phyloP scores from a whole-genome alignment of 2,888 invertebrate species.

The Romanomermis culicivorax region DNA sequence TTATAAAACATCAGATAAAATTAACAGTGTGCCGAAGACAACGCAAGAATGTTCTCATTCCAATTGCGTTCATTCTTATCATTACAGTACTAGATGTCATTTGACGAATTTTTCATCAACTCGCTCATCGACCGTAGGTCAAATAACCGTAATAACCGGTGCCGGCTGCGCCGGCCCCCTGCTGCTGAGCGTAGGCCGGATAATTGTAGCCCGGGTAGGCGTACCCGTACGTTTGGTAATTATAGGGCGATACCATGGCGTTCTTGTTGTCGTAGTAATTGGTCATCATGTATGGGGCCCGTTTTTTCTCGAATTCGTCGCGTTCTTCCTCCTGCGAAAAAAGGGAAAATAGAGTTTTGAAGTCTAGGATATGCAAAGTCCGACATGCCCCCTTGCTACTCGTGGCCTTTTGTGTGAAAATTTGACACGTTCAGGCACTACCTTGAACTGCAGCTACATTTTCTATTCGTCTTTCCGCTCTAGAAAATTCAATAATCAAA shows the following conservation, averaged over 20 bases:
- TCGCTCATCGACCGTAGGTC: constrained; percentile 18
- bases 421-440: not conserved
- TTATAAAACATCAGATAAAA: too few species aligned
- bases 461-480: too few species aligned
- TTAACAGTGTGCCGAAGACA: too few species aligned
- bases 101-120: too few species aligned
- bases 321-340: constrained; percentile 20
- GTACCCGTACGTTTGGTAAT: constrained; percentile 5
- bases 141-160: constrained; percentile 18
- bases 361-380: not conserved
- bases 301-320: constrained; percentile 20
- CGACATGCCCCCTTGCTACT: not conserved
- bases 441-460: not conserved
- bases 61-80: too few species aligned
- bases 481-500: too few species aligned
- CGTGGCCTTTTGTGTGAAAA: not conserved
- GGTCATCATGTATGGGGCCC: constrained; percentile 19
- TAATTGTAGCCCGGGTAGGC: constrained; percentile 10
- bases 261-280: constrained; percentile 16
- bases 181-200: constrained; percentile 14
- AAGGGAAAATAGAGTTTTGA: not conserved
- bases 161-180: not conserved
- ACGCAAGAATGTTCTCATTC: too few species aligned
- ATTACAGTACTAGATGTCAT: too few species aligned
- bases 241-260: constrained; percentile 16